A percentile compares a stretch with the other conserved stretches of the same genome.
Evolutionary conservation across 2,797 vertebrate genomes (phyloP).

Genomic region (Betta splendens): DNA sequence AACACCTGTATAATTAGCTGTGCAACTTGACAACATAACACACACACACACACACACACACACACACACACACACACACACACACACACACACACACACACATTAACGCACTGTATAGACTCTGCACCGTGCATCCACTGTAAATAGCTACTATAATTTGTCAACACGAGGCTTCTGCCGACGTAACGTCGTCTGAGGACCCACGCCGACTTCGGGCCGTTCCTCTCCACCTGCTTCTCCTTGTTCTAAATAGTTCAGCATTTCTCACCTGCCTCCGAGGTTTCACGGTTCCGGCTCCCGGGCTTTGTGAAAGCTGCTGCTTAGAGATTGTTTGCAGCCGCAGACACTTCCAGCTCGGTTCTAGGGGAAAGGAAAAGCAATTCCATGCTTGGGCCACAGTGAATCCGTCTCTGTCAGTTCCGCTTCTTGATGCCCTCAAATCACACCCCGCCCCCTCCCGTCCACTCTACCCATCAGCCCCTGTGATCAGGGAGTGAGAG

Average conservation of each 20-base stretch:
- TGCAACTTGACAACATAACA: slow-evolving; percentile 27
- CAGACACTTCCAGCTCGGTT: slow-evolving; percentile 79
- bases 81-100: background rate
- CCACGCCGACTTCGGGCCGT: slow-evolving; percentile 32
- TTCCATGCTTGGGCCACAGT: slow-evolving; percentile 82
- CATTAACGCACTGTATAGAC: background rate
- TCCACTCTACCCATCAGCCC: slow-evolving; percentile 65
- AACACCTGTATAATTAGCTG: slow-evolving; percentile 55
- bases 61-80: too few species aligned
- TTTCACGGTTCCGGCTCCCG: slow-evolving; percentile 60
- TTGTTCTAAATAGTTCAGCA: slow-evolving; percentile 56
- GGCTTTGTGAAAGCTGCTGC: slow-evolving; percentile 74
- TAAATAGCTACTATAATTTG: too few species aligned
- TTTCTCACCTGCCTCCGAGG: slow-evolving; percentile 67
- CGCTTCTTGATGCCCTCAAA: slow-evolving; percentile 81
- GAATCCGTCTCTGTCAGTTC: slow-evolving; percentile 86
- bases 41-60: too few species aligned
- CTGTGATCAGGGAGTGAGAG: slow-evolving; percentile 73
- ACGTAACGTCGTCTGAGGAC: slow-evolving; percentile 35
- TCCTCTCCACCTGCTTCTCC: slow-evolving; percentile 39
- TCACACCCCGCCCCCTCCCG: slow-evolving; percentile 63
- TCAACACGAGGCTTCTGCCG: slow-evolving; percentile 35
- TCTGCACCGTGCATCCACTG: too few species aligned
- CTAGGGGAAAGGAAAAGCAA: slow-evolving; percentile 84
- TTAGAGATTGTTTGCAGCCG: slow-evolving; percentile 79